Conservation (phyloP, 1,140 invertebrate genomes). For the Pseudomyrmex sp. region DNA sequence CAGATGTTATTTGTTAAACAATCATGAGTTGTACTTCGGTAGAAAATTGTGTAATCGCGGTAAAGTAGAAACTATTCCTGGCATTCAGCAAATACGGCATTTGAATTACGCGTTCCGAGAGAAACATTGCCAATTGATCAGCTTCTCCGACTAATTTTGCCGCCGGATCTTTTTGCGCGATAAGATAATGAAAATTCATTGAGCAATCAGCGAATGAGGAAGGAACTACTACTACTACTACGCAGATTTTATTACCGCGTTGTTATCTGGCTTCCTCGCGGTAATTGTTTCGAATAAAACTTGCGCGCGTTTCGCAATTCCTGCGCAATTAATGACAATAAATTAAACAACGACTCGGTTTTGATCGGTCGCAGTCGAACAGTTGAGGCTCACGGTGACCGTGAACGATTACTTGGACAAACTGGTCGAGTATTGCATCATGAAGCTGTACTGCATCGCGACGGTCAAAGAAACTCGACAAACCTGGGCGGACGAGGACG, state of each 20-base stretch:
- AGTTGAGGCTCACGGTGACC: constrained; percentile 86
- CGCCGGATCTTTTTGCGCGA: not conserved
- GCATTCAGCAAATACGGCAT: too few species aligned
- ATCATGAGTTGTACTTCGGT: too few species aligned
- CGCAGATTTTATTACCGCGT: not conserved
- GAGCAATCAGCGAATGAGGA: not conserved
- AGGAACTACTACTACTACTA: not conserved
- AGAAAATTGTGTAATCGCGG: too few species aligned
- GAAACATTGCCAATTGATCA: not conserved
- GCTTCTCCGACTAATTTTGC: not conserved
- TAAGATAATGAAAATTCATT: constrained; percentile 8
- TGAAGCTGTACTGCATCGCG: constrained; percentile 90
- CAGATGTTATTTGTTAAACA: too few species aligned
- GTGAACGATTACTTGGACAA: constrained; percentile 89
- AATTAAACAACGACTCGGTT: not conserved
- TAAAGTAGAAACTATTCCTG: too few species aligned
- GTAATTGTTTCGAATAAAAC: not conserved
- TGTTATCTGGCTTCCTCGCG: not conserved
- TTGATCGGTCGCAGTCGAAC: constrained; percentile 85
- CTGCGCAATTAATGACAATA: not conserved
- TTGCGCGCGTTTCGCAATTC: not conserved
- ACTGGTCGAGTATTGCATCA: constrained; percentile 91
- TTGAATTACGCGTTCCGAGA: not conserved
- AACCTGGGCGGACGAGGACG: constrained; percentile 91
- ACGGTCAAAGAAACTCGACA: constrained; percentile 90